Evolutionary conservation across 2,888 invertebrate genomes (phyloP).

Genomic region (Linnaemya tessellans): DNA sequence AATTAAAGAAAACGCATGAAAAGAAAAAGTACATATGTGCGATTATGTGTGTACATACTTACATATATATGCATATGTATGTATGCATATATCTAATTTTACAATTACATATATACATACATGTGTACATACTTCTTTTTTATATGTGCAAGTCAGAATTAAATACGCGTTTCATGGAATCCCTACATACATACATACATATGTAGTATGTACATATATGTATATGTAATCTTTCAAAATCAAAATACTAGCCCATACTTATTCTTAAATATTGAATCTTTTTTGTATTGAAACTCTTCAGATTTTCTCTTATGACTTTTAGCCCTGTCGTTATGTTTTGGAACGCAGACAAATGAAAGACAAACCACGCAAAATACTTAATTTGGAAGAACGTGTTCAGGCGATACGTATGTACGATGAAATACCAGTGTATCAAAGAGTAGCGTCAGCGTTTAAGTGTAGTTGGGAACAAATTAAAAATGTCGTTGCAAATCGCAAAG

Average conservation of each 20-base stretch:
- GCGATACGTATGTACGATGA: constrained; percentile 74
- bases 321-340: constrained; percentile 73
- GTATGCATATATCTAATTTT: no score
- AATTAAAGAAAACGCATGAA: no score
- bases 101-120: no score
- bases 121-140: no score
- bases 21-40: no score
- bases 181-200: no score
- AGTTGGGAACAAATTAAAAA: constrained; percentile 76
- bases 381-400: constrained; percentile 75
- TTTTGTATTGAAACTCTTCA: neutral
- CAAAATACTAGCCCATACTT: neutral
- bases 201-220: no score
- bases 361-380: constrained; percentile 74
- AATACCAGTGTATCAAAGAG: constrained; percentile 74
- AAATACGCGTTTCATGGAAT: no score
- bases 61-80: no score
- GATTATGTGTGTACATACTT: no score
- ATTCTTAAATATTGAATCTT: neutral
- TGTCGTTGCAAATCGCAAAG: constrained; percentile 74
- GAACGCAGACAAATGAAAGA: constrained; percentile 72
- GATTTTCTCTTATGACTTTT: constrained; percentile 45
- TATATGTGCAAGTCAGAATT: no score
- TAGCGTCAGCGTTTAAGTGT: constrained; percentile 74
- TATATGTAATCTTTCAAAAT: no score